phyloP scores from a whole-genome alignment of 2,113 vertebrate species.

The Serinus canaria region DNA sequence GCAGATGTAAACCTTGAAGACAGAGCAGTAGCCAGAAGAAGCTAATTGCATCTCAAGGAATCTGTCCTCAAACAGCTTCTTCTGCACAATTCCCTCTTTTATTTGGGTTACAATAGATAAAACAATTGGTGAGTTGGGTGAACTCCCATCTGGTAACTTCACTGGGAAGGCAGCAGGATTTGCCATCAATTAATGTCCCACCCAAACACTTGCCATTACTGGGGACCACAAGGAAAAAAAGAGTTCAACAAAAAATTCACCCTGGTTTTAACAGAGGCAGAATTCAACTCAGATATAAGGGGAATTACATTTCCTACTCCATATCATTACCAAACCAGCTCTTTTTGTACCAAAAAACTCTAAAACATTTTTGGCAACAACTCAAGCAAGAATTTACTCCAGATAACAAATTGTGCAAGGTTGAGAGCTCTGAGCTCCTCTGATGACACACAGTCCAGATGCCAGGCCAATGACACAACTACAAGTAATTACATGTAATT shows the following conservation, averaged over 20 bases:
- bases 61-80: neutral
- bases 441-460: neutral
- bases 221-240: neutral
- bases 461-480: neutral
- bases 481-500: neutral
- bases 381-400: neutral
- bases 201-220: neutral
- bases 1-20: conserved; percentile 21
- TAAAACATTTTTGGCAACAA: neutral
- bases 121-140: neutral
- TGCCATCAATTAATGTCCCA: neutral
- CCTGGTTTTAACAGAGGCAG: neutral
- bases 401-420: neutral
- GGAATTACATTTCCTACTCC: neutral
- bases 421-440: neutral
- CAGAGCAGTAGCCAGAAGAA: neutral
- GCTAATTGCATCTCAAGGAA: neutral
- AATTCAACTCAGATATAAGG: neutral
- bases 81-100: neutral
- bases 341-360: neutral
- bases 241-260: neutral
- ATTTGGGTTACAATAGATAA: neutral
- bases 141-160: neutral
- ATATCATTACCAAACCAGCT: neutral
- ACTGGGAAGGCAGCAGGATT: neutral